Conservation (phyloP, 2,888 invertebrate species). For the Agrotis clavis region DNA sequence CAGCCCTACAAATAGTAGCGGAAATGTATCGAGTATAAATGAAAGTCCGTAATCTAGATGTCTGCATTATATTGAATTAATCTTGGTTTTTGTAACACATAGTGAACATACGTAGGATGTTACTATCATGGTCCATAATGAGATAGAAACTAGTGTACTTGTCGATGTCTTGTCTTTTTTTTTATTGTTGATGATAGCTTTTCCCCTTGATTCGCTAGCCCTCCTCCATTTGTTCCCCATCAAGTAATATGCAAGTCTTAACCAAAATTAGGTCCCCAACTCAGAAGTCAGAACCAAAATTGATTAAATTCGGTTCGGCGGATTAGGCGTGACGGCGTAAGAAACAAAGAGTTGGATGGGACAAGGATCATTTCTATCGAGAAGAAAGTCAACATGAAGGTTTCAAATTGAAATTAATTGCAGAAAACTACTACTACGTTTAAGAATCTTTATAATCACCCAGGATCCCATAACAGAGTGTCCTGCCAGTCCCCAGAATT, state of each 20-base stretch:
- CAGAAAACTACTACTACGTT: no score
- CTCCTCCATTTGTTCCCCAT: no score
- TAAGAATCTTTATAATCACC: background rate
- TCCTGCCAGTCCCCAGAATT: slow-evolving; percentile 2
- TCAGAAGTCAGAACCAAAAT: no score
- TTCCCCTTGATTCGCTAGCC: no score
- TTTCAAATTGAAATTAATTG: background rate
- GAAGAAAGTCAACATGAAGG: no score
- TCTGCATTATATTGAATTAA: slow-evolving; percentile 46
- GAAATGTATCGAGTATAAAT: slow-evolving; percentile 55
- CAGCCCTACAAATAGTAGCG: slow-evolving; percentile 51
- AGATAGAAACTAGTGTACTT: background rate
- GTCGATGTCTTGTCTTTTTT: background rate
- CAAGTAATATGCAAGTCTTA: no score
- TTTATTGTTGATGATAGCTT: no score
- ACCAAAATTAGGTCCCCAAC: no score
- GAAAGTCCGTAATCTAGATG: slow-evolving; percentile 55
- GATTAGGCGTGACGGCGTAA: no score
- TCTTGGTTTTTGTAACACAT: slow-evolving; percentile 36
- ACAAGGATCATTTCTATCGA: no score
- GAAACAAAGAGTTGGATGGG: no score
- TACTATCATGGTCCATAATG: background rate
- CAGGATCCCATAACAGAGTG: background rate
- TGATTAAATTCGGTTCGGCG: no score
- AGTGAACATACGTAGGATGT: slow-evolving; percentile 6